phyloP scores from a whole-genome alignment of 2,113 vertebrate genomes.

The Triplophysa tibetana region DNA sequence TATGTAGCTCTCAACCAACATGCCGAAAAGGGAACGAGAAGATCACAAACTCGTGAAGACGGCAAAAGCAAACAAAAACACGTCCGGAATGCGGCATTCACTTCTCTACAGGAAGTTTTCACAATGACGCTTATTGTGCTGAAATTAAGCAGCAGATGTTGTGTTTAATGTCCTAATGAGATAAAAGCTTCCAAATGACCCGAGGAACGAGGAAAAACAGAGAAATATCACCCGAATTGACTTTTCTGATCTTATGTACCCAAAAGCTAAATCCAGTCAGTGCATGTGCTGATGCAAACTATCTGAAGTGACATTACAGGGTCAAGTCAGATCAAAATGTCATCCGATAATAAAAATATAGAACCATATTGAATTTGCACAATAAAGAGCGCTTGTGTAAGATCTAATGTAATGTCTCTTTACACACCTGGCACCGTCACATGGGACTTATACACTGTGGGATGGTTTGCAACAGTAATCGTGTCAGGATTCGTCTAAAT shows the following conservation, averaged over 20 bases:
- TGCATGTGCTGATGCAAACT: not conserved
- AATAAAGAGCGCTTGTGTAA: not conserved
- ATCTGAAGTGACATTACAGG: not conserved
- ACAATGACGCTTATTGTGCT: slow-evolving; percentile 49
- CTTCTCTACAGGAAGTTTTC: slow-evolving; percentile 16
- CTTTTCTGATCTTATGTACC: slow-evolving; percentile 27
- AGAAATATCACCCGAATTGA: not conserved
- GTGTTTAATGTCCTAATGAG: slow-evolving; percentile 64
- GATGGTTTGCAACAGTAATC: not conserved
- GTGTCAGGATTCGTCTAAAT: not conserved
- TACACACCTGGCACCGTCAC: not conserved
- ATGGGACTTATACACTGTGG: not conserved
- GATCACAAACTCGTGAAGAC: slow-evolving; percentile 44
- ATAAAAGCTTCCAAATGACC: slow-evolving; percentile 67
- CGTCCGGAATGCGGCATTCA: slow-evolving; percentile 41
- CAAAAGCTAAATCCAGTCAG: not conserved
- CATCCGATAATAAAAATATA: not conserved
- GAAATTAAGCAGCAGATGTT: slow-evolving; percentile 60
- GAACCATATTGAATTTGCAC: not conserved
- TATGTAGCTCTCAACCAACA: not conserved
- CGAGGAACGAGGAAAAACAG: slow-evolving; percentile 40
- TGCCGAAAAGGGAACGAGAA: slow-evolving; percentile 20
- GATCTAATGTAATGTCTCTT: not conserved
- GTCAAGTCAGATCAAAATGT: not conserved
- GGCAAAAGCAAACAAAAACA: slow-evolving; percentile 31